These are phyloP conservation scores for Silurus glanis DNA, from an alignment of 2,113 vertebrate species.

Conservation along the genomic window DNA sequence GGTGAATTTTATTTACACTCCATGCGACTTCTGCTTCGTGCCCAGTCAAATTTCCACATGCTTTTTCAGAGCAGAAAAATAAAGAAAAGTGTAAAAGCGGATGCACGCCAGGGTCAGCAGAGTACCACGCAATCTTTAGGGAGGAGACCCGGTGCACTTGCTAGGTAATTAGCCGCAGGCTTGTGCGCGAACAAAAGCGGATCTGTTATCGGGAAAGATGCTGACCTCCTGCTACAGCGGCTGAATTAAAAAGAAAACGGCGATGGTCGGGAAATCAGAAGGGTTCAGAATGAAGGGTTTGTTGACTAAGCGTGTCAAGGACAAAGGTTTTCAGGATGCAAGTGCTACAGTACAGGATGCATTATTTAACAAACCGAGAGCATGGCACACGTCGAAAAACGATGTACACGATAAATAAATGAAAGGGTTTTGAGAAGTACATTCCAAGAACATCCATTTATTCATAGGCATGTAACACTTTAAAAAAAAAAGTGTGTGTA, in stretches of 20 bases:
- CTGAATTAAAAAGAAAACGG: background rate
- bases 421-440: background rate
- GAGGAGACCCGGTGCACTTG: background rate
- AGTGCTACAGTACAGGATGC: background rate
- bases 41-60: background rate
- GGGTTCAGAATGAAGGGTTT: background rate
- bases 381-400: background rate
- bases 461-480: background rate
- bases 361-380: slow-evolving; percentile 2
- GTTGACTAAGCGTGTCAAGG: background rate
- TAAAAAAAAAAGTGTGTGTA: background rate
- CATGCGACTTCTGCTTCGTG: background rate
- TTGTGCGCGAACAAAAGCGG: background rate
- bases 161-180: background rate
- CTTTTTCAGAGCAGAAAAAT: background rate
- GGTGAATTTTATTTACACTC: background rate
- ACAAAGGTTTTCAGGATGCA: background rate
- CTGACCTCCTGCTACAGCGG: background rate
- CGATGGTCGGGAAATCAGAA: background rate
- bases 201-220: background rate
- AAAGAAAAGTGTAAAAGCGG: background rate
- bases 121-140: background rate
- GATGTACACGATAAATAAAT: slow-evolving; percentile 18
- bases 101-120: background rate
- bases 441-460: slow-evolving; percentile 4